Base-by-base conservation (phyloP, 2,113 vertebrate genomes). In the Chloropsis hardwickii region DNA sequence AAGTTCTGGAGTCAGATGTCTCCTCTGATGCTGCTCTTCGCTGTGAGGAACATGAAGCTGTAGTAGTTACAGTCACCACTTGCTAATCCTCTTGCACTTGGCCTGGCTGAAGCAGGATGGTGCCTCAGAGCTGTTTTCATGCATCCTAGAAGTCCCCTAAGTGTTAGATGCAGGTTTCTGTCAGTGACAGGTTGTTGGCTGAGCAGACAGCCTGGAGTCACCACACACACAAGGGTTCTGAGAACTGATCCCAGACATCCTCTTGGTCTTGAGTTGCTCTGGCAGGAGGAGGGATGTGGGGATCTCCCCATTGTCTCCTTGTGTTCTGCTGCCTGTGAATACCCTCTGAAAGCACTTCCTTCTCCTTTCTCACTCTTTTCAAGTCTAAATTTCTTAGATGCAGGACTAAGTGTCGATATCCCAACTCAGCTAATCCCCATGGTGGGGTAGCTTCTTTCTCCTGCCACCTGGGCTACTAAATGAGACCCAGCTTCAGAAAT, bases 141-240 rank as follows among this genome's bases (percentile, higher is more conserved):
- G 91, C 28, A 11, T 69, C 21, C 3, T 53, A 11, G 4, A 88
- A 74, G 77, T 70, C 53, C 25, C n/a, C 24, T 37, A 42, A 5
- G 14, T 62, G 60, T 71, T 54, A 78, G 87, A 50, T 77, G 27
- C n/a, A 50, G 64, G 69, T 78, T 81, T 88, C 35, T 74, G 44
- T 42, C 61, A 23, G 77, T 74, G 94, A 88, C 89, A 88, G 81
- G 65, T 88, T 78, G 77, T 86, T 95, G 95, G 90, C 93, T 92
- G 81, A 87, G 73, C 69, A 60, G 29, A 57, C 35, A 84, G 42
- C 65, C 78, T 67, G 65, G 85, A 91, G 84, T 90, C 81, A 24
- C 69, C 57, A 25, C 0, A 11, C n/a, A 21, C 1, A 1, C 57
- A 45, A 57, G 83, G 86, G 86, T 77, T 92, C 92, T 97, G 88